Base-by-base conservation (phyloP, 2,888 invertebrate species). In the Stegophylla sp. region DNA sequence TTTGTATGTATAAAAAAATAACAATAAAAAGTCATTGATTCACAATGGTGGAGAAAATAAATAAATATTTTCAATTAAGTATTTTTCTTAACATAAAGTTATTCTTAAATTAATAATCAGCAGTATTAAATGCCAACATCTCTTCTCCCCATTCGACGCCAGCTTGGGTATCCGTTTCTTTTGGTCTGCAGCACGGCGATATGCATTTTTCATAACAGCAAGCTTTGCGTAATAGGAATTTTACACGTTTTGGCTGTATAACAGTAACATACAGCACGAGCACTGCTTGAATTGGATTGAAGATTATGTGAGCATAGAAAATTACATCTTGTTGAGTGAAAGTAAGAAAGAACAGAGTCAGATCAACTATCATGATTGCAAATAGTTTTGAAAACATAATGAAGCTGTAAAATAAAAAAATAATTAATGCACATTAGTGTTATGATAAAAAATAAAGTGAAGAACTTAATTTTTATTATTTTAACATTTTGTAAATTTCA, bases 111-210 rank as follows among this genome's bases (percentile, higher is more conserved):
- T 84, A 88, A 85, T 89, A 89, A 72, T 85, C 85, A 59, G 90
- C 90, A 20, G 92, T 91, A 85, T 94, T 94, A 91, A 94, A 94
- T 83, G 94, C 93, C 75, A 93, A 92, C 92, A 94, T 91, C 87
- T 95, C 94, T 85, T 94, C 94, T 0, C 94, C 94, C 94, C 94
- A 94, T 85, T 94, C 94, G 1, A 82, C 75, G 17, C 71, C 79
- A 1, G 85, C 84, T 51, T 84, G 84, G 15, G 84, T 84, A n/a
- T 90, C 90, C 0, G 90, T 89, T 3, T 92, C 91, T 12, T 85
- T 85, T 7, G 87, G 87, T 76, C 87, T 86, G 84, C 89, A 90
- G 83, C 90, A 90, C 69, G 88, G 86, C 83, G 87, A 88, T 23
- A 87, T 83, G 83, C 88, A 88, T 81, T 86, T 86, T 48, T 91